Percentiles rank a stretch among this genome's conserved stretches.
These are phyloP conservation scores for Girardinus metallicus DNA, from an alignment of 2,797 vertebrate species.

Conservation along the genomic window DNA sequence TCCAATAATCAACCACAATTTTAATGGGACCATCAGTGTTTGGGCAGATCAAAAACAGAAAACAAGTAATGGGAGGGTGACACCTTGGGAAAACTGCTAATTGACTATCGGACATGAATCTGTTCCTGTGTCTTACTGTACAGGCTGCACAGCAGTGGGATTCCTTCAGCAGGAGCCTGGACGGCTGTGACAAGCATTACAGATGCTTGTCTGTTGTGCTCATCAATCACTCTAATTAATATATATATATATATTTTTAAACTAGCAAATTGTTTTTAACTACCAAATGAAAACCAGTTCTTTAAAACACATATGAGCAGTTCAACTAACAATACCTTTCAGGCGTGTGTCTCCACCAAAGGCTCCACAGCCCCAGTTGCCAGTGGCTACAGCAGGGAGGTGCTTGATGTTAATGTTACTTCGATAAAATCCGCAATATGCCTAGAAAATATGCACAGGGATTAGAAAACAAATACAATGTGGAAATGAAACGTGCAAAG, in stretches of 20 bases:
- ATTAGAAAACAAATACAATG: neutral
- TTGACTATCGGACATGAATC: constrained; percentile 43
- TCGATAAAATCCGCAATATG: constrained; percentile 91
- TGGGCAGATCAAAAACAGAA: constrained; percentile 77
- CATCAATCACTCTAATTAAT: neutral
- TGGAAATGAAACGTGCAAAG: neutral
- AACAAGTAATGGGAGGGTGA: constrained; percentile 62
- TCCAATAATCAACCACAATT: constrained; percentile 74
- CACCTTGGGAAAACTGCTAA: constrained; percentile 65
- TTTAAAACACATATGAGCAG: neutral
- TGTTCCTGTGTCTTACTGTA: neutral
- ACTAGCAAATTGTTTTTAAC: neutral
- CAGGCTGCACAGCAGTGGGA: constrained; percentile 5
- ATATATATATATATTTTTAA: neutral
- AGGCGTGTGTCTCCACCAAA: constrained; percentile 94
- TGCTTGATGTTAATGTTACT: constrained; percentile 80
- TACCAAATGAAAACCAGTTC: neutral
- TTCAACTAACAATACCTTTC: constrained; percentile 85
- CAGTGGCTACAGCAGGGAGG: constrained; percentile 93
- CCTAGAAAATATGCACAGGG: constrained; percentile 75
- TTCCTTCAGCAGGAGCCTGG: constrained; percentile 18
- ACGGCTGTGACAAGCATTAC: neutral
- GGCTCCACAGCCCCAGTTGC: constrained; percentile 98
- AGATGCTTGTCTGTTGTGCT: constrained; percentile 3
- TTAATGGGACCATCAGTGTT: constrained; percentile 80